A percentile compares a stretch with the other conserved stretches of the same genome.
Evolutionary conservation across 1,140 invertebrate genomes (phyloP).

Genomic region (Teleopsis dalmanni): DNA sequence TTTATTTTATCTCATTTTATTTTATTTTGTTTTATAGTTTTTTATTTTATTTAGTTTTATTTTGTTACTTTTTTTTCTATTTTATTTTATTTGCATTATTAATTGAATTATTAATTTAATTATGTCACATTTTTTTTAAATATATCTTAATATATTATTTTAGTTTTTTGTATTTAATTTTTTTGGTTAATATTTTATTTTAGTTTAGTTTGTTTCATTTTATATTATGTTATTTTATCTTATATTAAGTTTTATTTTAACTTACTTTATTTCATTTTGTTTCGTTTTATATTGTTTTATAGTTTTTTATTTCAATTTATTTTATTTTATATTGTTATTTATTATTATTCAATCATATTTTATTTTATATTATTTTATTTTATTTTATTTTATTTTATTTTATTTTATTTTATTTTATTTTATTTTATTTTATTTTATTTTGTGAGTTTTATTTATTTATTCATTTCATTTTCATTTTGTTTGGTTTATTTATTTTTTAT

Average conservation of each 20-base stretch:
- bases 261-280: not conserved
- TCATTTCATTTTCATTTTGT: too few species aligned
- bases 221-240: not conserved
- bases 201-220: not conserved
- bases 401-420: too few species aligned
- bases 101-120: too few species aligned
- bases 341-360: too few species aligned
- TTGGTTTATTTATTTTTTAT: too few species aligned
- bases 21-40: not conserved
- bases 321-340: too few species aligned
- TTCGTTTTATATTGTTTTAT: too few species aligned
- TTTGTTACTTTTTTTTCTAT: not conserved
- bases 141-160: not conserved
- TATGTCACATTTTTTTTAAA: not conserved
- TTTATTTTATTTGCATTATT: not conserved
- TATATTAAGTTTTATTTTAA: not conserved
- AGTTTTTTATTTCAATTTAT: too few species aligned
- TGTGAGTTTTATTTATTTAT: too few species aligned
- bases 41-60: not conserved
- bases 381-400: too few species aligned
- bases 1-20: not conserved
- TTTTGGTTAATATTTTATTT: not conserved
- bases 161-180: not conserved
- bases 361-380: too few species aligned
- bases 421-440: too few species aligned